Evolutionary conservation across 2,797 vertebrate species (phyloP).

Genomic region (Falco cherrug): DNA sequence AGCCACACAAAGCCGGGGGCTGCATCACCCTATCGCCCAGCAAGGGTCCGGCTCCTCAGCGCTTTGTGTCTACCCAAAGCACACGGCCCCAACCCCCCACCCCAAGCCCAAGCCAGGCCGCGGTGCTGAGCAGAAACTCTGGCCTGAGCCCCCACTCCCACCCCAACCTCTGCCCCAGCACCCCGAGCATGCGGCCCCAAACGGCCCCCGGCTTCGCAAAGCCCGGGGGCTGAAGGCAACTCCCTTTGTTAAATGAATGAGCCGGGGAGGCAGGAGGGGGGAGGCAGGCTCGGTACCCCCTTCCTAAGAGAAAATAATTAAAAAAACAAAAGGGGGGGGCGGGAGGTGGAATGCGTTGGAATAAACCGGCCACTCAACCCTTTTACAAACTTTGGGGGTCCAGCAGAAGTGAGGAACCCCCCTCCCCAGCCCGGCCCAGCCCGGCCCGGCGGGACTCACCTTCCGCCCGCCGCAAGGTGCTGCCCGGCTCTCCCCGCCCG

Average conservation of each 20-base stretch:
- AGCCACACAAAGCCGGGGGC: slow-evolving; percentile 37
- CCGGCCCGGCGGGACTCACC: too few relatives aligned
- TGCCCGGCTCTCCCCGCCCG: too few relatives aligned
- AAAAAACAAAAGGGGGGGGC: too few relatives aligned
- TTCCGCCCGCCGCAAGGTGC: too few relatives aligned
- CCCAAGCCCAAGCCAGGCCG: neutral
- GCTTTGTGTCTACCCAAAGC: slow-evolving; percentile 1
- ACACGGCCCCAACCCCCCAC: too few relatives aligned
- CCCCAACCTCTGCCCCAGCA: neutral
- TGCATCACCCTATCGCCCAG: neutral
- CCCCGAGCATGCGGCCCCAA: neutral
- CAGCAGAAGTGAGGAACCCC: too few relatives aligned
- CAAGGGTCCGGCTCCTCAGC: neutral
- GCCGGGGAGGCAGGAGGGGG: neutral
- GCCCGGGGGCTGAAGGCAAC: neutral
- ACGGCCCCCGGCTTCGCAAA: neutral
- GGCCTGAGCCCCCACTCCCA: neutral
- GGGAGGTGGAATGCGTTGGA: too few relatives aligned
- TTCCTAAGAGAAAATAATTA: too few relatives aligned
- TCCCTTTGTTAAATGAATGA: slow-evolving; percentile 47
- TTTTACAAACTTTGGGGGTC: too few relatives aligned
- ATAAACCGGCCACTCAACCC: too few relatives aligned
- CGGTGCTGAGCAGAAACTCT: neutral
- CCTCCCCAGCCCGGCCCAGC: too few relatives aligned
- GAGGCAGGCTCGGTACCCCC: neutral